phyloP scores from a whole-genome alignment of 2,888 invertebrate genomes.

The Hirtodrosophila confusa region DNA sequence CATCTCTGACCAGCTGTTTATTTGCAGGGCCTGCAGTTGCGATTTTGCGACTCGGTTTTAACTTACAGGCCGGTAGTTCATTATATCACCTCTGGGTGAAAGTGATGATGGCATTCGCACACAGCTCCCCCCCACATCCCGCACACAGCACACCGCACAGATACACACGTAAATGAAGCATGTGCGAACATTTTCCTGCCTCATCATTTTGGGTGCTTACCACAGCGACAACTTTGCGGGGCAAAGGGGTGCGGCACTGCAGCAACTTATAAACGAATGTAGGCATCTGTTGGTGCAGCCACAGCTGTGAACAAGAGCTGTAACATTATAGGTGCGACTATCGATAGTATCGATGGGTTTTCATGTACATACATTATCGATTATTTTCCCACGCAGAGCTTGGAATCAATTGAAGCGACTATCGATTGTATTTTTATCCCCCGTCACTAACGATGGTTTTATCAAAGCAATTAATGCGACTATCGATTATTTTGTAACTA shows the following conservation, averaged over 20 bases:
- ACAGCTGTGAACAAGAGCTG: too few relatives aligned
- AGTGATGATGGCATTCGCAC: constrained; percentile 79
- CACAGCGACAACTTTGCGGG: background rate
- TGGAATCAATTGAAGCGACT: too few relatives aligned
- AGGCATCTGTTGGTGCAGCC: background rate
- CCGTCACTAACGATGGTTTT: too few relatives aligned
- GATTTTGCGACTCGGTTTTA: constrained; percentile 50
- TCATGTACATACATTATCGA: too few relatives aligned
- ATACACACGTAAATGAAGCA: constrained; percentile 47
- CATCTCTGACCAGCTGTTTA: constrained; percentile 39
- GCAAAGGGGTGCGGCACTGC: constrained; percentile 14
- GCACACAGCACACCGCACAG: constrained; percentile 25
- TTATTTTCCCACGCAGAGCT: too few relatives aligned
- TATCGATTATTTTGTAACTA: too few relatives aligned
- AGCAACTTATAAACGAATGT: background rate
- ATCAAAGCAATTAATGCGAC: too few relatives aligned
- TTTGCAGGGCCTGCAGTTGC: constrained; percentile 34
- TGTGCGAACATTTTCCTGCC: constrained; percentile 75
- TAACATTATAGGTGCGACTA: too few relatives aligned
- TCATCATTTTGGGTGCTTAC: constrained; percentile 50
- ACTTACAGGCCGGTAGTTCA: constrained; percentile 66
- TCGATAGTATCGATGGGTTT: too few relatives aligned
- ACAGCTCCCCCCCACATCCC: constrained; percentile 6
- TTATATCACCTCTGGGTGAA: constrained; percentile 82
- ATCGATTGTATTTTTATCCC: too few relatives aligned